These are phyloP conservation scores for Parasteatoda lunata DNA, from an alignment of 2,888 invertebrate genomes.

Conservation along the genomic window DNA sequence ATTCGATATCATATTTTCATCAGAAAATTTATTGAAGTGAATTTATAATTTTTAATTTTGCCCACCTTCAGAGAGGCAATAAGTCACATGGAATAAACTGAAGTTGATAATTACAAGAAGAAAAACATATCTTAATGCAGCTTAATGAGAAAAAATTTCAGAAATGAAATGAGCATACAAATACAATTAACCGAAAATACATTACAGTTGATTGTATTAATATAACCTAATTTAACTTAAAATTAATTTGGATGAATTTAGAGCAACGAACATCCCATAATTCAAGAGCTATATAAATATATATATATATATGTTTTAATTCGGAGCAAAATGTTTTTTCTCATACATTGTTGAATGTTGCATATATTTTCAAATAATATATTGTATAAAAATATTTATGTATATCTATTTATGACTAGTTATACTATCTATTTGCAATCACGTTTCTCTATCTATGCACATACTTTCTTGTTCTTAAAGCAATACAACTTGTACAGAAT, in stretches of 20 bases:
- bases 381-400: conserved; percentile 57
- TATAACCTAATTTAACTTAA: background rate
- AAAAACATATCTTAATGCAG: too few species aligned
- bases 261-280: conserved; percentile 1
- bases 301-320: conserved; percentile 39
- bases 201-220: background rate
- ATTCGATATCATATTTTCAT: too few species aligned
- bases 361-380: conserved; percentile 45
- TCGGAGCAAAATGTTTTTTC: conserved; percentile 29
- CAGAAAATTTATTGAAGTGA: too few species aligned
- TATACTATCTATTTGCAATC: background rate
- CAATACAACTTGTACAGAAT: conserved; percentile 56
- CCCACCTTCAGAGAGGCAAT: too few species aligned
- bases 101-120: too few species aligned
- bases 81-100: too few species aligned
- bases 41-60: too few species aligned
- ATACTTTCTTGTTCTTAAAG: conserved; percentile 38
- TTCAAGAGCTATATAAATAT: conserved; percentile 40
- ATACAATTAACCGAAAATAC: too few species aligned
- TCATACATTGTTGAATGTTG: conserved; percentile 43
- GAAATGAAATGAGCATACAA: background rate
- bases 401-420: conserved; percentile 46
- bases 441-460: conserved; percentile 21
- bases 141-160: too few species aligned
- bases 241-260: background rate